phyloP scores from a whole-genome alignment of 1,140 invertebrate genomes.

The Aphidius gifuensis region DNA sequence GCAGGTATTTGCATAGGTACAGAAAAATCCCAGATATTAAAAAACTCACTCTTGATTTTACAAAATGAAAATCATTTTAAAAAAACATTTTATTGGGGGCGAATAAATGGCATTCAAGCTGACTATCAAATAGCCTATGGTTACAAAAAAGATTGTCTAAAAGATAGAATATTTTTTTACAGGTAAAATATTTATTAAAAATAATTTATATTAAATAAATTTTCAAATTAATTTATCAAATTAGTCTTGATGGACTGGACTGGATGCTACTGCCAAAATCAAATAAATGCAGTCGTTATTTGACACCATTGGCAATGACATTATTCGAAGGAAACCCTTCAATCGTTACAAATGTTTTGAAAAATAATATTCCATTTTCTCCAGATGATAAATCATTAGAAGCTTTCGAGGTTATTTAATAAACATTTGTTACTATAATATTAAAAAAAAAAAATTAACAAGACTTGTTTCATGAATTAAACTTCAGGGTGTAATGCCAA shows the following conservation, averaged over 20 bases:
- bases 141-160: conserved; percentile 64
- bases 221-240: not conserved
- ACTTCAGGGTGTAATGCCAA: conserved; percentile 33
- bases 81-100: conserved; percentile 72
- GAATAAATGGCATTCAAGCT: conserved; percentile 62
- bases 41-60: conserved; percentile 67
- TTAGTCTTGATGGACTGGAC: conserved; percentile 62
- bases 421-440: too few relatives aligned
- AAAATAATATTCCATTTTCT: conserved; percentile 48
- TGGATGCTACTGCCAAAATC: conserved; percentile 67
- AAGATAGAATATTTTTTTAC: conserved; percentile 68
- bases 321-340: conserved; percentile 61
- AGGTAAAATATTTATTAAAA: conserved; percentile 41
- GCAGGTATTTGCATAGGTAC: conserved; percentile 62
- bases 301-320: conserved; percentile 57
- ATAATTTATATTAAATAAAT: not conserved
- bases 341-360: conserved; percentile 52
- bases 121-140: conserved; percentile 77
- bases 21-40: conserved; percentile 64
- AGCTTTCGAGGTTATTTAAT: not conserved
- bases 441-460: too few relatives aligned
- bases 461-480: too few relatives aligned
- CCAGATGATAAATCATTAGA: conserved; percentile 5
- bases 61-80: conserved; percentile 74
- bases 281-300: conserved; percentile 58